Conservation (phyloP, 2,888 invertebrate species). For the Pandemis corylana region DNA sequence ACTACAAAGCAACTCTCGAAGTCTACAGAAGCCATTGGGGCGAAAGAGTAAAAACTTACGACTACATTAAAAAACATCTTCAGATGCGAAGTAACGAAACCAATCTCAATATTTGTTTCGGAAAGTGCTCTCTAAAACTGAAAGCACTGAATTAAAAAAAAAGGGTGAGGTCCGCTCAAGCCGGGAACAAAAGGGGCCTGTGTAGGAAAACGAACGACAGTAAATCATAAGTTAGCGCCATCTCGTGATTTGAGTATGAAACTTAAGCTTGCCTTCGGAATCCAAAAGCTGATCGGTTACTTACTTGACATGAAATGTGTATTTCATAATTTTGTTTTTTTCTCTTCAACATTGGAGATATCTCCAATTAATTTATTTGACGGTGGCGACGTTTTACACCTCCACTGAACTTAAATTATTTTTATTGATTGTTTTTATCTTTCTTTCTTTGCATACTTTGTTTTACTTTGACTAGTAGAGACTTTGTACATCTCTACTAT, state of each 20-base stretch:
- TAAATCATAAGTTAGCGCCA: background rate
- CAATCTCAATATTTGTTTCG: conserved; percentile 35
- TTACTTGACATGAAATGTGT: too few relatives aligned
- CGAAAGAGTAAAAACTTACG: background rate
- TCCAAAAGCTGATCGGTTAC: background rate
- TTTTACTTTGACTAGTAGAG: too few relatives aligned
- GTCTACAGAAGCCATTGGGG: background rate
- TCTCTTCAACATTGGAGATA: too few relatives aligned
- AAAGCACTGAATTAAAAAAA: conserved; percentile 25
- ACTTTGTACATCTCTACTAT: too few relatives aligned
- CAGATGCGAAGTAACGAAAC: conserved; percentile 24
- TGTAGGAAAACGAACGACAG: background rate
- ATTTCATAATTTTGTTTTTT: too few relatives aligned
- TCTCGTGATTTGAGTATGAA: background rate
- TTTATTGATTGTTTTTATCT: too few relatives aligned
- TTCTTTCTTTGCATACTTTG: too few relatives aligned
- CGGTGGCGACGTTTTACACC: too few relatives aligned
- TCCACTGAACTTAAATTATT: too few relatives aligned
- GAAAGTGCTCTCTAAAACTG: conserved; percentile 23
- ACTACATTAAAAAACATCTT: conserved; percentile 13
- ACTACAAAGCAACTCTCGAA: background rate
- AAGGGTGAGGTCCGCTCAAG: background rate
- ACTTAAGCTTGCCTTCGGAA: background rate
- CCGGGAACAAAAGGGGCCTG: background rate
- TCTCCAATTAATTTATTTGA: too few relatives aligned